Base-by-base conservation (phyloP, 1,140 invertebrate genomes). In the Halotydeus destructor region DNA sequence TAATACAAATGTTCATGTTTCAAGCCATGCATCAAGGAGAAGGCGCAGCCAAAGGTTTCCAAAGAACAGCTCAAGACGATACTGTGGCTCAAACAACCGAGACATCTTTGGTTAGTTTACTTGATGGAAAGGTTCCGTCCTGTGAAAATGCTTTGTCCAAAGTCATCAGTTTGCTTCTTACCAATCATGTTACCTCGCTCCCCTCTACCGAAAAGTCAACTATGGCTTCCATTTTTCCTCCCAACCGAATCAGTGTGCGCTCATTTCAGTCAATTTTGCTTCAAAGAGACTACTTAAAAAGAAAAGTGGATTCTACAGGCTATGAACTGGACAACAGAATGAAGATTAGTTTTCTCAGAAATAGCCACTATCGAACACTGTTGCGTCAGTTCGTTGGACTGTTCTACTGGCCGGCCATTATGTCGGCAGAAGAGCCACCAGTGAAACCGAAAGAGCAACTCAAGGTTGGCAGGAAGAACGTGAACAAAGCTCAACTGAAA, bases 11-110 rank as follows among this genome's bases (percentile, higher is more conserved):
- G n/a, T n/a, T n/a, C n/a, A n/a, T n/a, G n/a, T n/a, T n/a, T n/a
- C n/a, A n/a, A n/a, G n/a, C n/a, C n/a, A n/a, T n/a, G n/a, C n/a
- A n/a, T n/a, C n/a, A n/a, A n/a, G n/a, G 72, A 76, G 57, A 77
- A 77, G 57, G 71, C 70, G 52, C 75, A 78, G 72, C 33, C 33
- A 34, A 34, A 30, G n/a, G n/a, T 11, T 30, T 30, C 9, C n/a
- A n/a, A 30, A 9, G 9, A n/a, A 11, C n/a, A 30, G 9, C 28
- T 9, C 9, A 30, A n/a, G 9, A n/a, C 28, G 9, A 30, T 11
- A 30, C 28, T 30, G 9, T 9, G 28, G n/a, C 9, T 30, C 28
- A 30, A 9, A 30, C 9, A 30, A 11, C 9, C 9, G 9, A n/a
- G n/a, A 30, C 28, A 30, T 11, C n/a, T 30, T n/a, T 9, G 28